A percentile compares a stretch with the other conserved stretches of the same genome.
These are phyloP conservation scores for Imbricaverruca yamaguchii DNA, from an alignment of 2,888 invertebrate genomes.

Conservation along the genomic window DNA sequence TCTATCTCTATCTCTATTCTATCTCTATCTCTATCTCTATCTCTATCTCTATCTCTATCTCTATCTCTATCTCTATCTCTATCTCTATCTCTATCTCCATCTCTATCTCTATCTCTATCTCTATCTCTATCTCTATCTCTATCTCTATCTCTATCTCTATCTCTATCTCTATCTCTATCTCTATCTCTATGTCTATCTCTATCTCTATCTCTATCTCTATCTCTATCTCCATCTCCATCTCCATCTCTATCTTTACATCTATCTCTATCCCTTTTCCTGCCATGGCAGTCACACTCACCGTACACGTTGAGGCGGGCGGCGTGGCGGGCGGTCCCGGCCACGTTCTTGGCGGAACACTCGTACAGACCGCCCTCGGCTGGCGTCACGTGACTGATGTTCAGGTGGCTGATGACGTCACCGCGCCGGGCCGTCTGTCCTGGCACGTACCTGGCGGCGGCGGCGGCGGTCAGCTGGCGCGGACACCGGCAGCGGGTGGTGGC, in stretches of 20 bases:
- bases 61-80: no score
- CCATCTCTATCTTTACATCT: not conserved
- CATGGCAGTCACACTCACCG: slow-evolving; percentile 25
- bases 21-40: no score
- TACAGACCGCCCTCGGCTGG: slow-evolving; percentile 72
- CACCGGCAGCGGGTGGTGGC: no score
- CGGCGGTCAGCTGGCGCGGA: not conserved
- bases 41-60: no score
- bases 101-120: no score
- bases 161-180: no score
- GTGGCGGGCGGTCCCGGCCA: slow-evolving; percentile 29
- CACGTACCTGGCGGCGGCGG: not conserved
- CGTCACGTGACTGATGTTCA: slow-evolving; percentile 26
- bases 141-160: no score
- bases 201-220: no score
- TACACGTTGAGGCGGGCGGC: slow-evolving; percentile 29
- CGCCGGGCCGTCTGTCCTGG: not conserved
- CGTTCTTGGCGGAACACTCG: slow-evolving; percentile 73
- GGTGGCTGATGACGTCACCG: slow-evolving; percentile 16
- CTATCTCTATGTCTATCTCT: no score
- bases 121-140: no score
- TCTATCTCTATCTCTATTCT: no score
- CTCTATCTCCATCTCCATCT: not conserved
- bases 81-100: no score
- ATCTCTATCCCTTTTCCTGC: not conserved